These are phyloP conservation scores for Brachionus calyciflorus DNA, from an alignment of 1,140 invertebrate species.

Conservation along the genomic window DNA sequence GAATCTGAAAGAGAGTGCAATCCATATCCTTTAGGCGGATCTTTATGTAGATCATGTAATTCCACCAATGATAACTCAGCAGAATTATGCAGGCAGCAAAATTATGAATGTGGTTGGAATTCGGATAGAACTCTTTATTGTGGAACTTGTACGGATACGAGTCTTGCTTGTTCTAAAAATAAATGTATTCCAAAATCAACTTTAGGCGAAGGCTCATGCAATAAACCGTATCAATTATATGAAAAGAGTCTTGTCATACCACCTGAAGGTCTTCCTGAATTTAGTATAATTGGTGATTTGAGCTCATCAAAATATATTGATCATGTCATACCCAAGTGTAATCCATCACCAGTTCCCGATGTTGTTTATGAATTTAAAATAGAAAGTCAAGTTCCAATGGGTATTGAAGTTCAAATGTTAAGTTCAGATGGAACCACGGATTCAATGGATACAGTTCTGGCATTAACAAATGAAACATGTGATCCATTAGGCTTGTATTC, in stretches of 20 bases:
- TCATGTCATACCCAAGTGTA: background rate
- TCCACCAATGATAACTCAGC: background rate
- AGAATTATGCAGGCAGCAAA: background rate
- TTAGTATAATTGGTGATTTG: background rate
- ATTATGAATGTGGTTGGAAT: slow-evolving; percentile 9
- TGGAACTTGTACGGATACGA: background rate
- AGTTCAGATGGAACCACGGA: background rate
- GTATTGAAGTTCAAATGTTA: background rate
- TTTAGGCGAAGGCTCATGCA: background rate
- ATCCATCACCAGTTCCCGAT: background rate
- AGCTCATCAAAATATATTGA: background rate
- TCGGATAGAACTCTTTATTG: background rate
- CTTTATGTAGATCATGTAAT: background rate
- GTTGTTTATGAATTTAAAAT: background rate
- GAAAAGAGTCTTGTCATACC: background rate
- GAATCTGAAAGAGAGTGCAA: background rate
- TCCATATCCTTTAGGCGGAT: background rate
- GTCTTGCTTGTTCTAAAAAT: background rate
- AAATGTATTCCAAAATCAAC: background rate
- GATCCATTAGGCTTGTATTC: background rate
- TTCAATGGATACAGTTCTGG: background rate
- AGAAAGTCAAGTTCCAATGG: background rate
- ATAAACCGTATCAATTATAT: background rate
- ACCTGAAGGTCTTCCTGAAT: background rate
- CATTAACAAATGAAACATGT: background rate